Percentiles rank a stretch among this genome's conserved stretches.
These are phyloP conservation scores for Iselma pallidipennis DNA, from an alignment of 2,888 invertebrate genomes.

Conservation along the genomic window DNA sequence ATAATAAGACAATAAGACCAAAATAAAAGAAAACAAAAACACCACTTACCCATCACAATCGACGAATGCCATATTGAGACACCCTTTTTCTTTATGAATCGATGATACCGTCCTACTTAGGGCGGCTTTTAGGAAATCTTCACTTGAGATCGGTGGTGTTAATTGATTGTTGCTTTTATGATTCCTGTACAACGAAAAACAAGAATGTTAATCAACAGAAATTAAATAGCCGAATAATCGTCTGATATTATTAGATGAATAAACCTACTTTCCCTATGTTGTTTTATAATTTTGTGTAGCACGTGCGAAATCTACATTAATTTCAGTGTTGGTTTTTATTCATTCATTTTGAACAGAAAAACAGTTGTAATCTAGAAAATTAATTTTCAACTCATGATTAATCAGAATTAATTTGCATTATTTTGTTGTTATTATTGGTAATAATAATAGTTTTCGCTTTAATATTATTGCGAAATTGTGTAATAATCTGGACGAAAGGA, in stretches of 20 bases:
- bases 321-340: too few relatives aligned
- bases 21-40: neutral
- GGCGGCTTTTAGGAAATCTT: neutral
- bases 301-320: too few relatives aligned
- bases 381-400: too few relatives aligned
- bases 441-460: too few relatives aligned
- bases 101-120: slow-evolving; percentile 9
- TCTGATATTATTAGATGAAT: neutral
- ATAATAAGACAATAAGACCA: neutral
- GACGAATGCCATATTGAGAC: slow-evolving; percentile 49
- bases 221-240: neutral
- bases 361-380: too few relatives aligned
- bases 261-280: too few relatives aligned
- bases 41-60: slow-evolving; percentile 49
- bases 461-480: too few relatives aligned
- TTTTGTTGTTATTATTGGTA: too few relatives aligned
- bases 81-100: slow-evolving; percentile 45
- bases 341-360: too few relatives aligned
- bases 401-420: too few relatives aligned
- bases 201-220: slow-evolving; percentile 7
- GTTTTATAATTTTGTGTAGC: too few relatives aligned
- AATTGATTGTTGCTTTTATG: neutral
- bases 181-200: slow-evolving; percentile 4
- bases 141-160: neutral
- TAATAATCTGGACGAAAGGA: too few relatives aligned